A percentile compares a stretch with the other conserved stretches of the same genome.
phyloP scores from a whole-genome alignment of 2,113 vertebrate genomes.

The Perccottus glenii region DNA sequence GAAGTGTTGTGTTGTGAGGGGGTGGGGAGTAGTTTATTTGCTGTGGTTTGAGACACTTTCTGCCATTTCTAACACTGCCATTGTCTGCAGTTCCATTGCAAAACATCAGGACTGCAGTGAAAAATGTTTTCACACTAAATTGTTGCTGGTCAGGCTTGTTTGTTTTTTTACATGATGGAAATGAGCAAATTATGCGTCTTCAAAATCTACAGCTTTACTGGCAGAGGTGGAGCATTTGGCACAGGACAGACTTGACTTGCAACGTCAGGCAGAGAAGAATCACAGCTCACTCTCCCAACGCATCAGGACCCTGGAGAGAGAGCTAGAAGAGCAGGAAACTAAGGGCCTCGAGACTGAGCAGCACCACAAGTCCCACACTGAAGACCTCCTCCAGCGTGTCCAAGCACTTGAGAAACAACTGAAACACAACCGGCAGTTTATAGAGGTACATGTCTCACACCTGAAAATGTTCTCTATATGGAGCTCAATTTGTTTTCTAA shows the following conservation, averaged over 20 bases:
- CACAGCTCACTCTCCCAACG: slow-evolving; percentile 80
- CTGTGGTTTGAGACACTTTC: slow-evolving; percentile 55
- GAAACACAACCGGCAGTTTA: slow-evolving; percentile 91
- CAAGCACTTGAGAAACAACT: slow-evolving; percentile 91
- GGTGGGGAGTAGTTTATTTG: slow-evolving; percentile 41
- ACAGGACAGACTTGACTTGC: slow-evolving; percentile 86
- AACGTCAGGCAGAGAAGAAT: slow-evolving; percentile 91
- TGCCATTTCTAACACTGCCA: slow-evolving; percentile 42
- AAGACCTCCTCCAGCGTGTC: slow-evolving; percentile 87
- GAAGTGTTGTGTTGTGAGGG: slow-evolving; percentile 43
- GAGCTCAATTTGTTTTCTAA: neutral
- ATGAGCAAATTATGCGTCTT: neutral
- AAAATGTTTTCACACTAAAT: slow-evolving; percentile 3
- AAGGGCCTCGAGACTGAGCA: slow-evolving; percentile 79
- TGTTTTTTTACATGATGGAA: neutral
- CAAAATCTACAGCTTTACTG: slow-evolving; percentile 80
- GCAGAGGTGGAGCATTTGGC: slow-evolving; percentile 84
- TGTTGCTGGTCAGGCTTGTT: neutral
- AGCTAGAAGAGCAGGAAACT: slow-evolving; percentile 89
- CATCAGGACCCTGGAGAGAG: slow-evolving; percentile 84
- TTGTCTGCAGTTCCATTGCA: slow-evolving; percentile 19
- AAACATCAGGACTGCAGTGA: slow-evolving; percentile 43
- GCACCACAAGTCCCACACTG: slow-evolving; percentile 77
- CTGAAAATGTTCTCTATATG: neutral
- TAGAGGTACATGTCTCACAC: slow-evolving; percentile 82